These are phyloP conservation scores for Drosophila falleni DNA, from an alignment of 2,888 invertebrate genomes.

Conservation along the genomic window DNA sequence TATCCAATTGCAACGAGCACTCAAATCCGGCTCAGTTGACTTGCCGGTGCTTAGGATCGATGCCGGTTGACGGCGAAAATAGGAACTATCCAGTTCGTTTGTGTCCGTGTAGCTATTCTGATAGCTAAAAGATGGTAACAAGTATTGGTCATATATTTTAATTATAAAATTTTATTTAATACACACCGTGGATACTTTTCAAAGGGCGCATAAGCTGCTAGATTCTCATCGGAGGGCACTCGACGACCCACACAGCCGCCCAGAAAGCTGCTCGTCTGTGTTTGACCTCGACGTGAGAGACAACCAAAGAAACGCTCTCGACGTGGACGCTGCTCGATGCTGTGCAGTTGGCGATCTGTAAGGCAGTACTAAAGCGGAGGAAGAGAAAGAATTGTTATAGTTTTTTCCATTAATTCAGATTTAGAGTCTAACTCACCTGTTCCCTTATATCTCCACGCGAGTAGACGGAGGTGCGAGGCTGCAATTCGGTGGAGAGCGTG, in stretches of 20 bases:
- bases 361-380: constrained; percentile 90
- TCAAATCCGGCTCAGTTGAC: constrained; percentile 61
- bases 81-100: constrained; percentile 92
- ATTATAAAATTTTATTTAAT: not conserved
- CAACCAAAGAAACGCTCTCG: constrained; percentile 92
- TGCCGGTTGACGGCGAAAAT: constrained; percentile 92
- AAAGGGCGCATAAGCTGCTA: constrained; percentile 93
- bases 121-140: constrained; percentile 55
- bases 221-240: constrained; percentile 95
- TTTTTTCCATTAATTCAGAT: not conserved
- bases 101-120: constrained; percentile 79
- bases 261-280: constrained; percentile 88
- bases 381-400: not conserved
- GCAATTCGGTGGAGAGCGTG: constrained; percentile 86
- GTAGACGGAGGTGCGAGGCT: constrained; percentile 87
- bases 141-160: not conserved
- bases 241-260: constrained; percentile 95
- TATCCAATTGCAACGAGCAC: constrained; percentile 67
- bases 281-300: constrained; percentile 88
- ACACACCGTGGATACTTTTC: constrained; percentile 90
- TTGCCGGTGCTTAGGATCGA: constrained; percentile 89
- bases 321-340: constrained; percentile 89
- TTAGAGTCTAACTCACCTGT: constrained; percentile 86
- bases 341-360: constrained; percentile 94
- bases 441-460: constrained; percentile 94